Base-by-base conservation (phyloP, 2,888 invertebrate genomes). In the Linnaemya tessellans region DNA sequence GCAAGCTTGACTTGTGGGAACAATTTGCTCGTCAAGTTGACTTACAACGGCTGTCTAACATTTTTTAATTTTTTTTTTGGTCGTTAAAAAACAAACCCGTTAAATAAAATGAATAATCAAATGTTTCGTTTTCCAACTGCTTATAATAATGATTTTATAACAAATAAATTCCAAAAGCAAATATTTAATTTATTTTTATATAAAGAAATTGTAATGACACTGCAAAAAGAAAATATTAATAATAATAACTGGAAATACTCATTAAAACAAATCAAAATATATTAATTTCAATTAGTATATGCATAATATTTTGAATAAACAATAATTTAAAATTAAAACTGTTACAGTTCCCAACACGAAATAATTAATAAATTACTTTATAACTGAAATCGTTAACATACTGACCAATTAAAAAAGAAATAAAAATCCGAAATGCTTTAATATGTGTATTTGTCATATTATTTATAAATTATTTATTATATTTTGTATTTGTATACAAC, bases 381-480 rank as follows among this genome's bases (percentile, higher is more conserved):
- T 67, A 74, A 75, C 74, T 58, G 38, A 79, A 79, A 79, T 79
- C 74, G 84, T 85, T 85, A 85, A 85, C 84, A 82, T 71, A 78
- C 56, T 82, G 84, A 85, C 84, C 84, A 85, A 85, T 46, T 73
- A 79, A 80, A 25, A 67, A 64, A 78, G 5, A 25, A 62, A 58
- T 30, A 58, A 20, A 71, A 73, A 80, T 73, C 73, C 56, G 15
- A 65, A 73, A 73, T 80, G 80, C 80, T 80, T 80, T 80, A 65
- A 73, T 49, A 51, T 67, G n/a, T 80, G 18, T 54, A 58, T 65
- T 54, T 58, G n/a, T 67, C 54, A 84, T 49, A 58, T 73, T 80
- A 62, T 70, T 70, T 80, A 75, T 30, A 70, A 70, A 80, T 84
- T 77, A 67, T 77, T 82, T 78, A 73, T 73, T 73, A 68, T 79